These are phyloP conservation scores for Cryptotermes secundus DNA, from an alignment of 1,140 invertebrate species.

Conservation along the genomic window DNA sequence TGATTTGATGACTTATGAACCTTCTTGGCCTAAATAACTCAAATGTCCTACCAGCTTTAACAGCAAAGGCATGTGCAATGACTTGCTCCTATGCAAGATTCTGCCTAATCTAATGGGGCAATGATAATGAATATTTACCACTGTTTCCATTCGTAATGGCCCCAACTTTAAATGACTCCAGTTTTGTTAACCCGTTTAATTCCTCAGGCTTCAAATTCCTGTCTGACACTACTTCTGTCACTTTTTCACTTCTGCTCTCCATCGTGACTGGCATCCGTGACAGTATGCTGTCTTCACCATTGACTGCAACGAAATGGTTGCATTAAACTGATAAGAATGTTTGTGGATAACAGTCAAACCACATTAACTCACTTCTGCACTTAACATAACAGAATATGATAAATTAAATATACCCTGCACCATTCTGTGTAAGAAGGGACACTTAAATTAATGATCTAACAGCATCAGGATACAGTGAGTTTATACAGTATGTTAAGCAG, in stretches of 20 bases:
- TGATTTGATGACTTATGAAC: too few relatives aligned
- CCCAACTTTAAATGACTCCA: constrained; percentile 25
- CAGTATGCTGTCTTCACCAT: not conserved
- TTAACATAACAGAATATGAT: too few relatives aligned
- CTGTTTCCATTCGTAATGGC: not conserved
- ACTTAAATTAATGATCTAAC: too few relatives aligned
- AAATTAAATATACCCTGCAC: too few relatives aligned
- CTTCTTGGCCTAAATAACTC: too few relatives aligned
- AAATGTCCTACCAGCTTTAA: not conserved
- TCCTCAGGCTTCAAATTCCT: not conserved
- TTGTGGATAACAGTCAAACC: too few relatives aligned
- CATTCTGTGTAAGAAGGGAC: too few relatives aligned
- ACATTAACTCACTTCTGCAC: too few relatives aligned
- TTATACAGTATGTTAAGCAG: too few relatives aligned
- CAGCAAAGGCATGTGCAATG: not conserved
- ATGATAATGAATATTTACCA: not conserved
- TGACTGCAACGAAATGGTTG: not conserved
- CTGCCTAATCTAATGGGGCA: not conserved
- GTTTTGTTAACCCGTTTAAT: constrained; percentile 23
- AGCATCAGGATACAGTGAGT: too few relatives aligned
- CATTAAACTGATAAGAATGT: too few relatives aligned
- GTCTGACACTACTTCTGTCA: not conserved
- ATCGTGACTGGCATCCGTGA: not conserved
- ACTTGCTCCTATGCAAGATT: too few relatives aligned
- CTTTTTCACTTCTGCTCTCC: not conserved